These are phyloP conservation scores for Neosilurus mollespiculum DNA, from an alignment of 2,797 vertebrate species.

Conservation along the genomic window DNA sequence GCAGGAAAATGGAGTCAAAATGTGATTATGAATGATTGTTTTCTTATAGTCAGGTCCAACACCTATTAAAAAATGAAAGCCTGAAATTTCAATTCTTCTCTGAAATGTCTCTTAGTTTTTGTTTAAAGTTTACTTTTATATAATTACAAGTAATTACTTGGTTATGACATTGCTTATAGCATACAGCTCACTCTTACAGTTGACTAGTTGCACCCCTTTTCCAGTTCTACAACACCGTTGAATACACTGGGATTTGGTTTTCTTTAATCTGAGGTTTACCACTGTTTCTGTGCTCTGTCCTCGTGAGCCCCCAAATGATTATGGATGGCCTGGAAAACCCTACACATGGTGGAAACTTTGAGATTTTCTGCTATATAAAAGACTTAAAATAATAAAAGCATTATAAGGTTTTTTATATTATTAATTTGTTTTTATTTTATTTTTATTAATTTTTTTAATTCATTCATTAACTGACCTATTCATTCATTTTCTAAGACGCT, in stretches of 20 bases:
- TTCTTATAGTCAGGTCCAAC: background rate
- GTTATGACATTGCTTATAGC: background rate
- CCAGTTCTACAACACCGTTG: background rate
- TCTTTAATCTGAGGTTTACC: background rate
- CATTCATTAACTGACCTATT: too few species aligned
- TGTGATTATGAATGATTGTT: background rate
- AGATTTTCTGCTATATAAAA: background rate
- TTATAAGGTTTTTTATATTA: background rate
- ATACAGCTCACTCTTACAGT: background rate
- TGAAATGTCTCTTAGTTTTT: background rate
- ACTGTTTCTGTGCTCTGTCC: background rate
- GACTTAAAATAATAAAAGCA: too few species aligned
- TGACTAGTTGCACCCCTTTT: too few species aligned
- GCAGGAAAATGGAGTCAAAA: background rate
- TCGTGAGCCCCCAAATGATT: slow-evolving; percentile 30
- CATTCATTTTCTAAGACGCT: too few species aligned
- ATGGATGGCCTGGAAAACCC: background rate
- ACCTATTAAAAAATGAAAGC: background rate
- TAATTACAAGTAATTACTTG: background rate
- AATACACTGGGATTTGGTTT: background rate
- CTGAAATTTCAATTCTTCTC: background rate
- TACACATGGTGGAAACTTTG: background rate
- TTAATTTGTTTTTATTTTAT: background rate
- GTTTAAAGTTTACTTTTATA: background rate
- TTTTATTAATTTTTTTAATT: background rate